Evolutionary conservation across 2,888 invertebrate species (phyloP), one percentile per base, ranked within the genome.

Genomic region (Limnephilus rhombicus): DNA sequence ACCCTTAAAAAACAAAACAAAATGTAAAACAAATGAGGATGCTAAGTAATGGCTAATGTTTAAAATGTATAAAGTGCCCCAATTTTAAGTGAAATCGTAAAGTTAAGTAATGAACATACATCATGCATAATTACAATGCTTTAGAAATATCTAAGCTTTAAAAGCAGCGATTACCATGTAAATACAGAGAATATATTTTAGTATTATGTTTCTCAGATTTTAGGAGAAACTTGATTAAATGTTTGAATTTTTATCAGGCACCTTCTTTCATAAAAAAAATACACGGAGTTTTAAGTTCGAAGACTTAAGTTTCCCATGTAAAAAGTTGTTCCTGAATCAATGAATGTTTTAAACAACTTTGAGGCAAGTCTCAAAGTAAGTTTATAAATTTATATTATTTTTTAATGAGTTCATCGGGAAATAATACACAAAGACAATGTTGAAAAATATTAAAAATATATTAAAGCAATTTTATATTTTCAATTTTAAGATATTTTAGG

Each of bases 81-180:
- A 31, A 15, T 29, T 37, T 83, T 34, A 31, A 37, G 34, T 31
- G 18, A 83, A 15, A 82, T 82, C 18, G 34, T 34, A 31, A 18
- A 82, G 82, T 34, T 31, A 82, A 34, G 82, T 82, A 34, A 82
- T 82, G 82, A 82, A 82, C 82, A 13, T 82, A 34, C 82, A 82
- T 82, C 31, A 31, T 82, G 34, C 82, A 82, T 34, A 15, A 34
- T 34, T 82, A 49, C 12, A 13, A 13, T 7, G 34, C 34, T 34
- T 15, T 34, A 5, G 34, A 15, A 82, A 82, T 18, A 34, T 34
- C 29, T 34, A 82, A 18, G 29, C 82, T 82, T 34, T 34, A 34
- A 34, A 18, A 34, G 5, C 82, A 34, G 34, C 18, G 82, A 13
- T 82, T 82, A 82, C 34, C 18, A 82, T 34, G 34, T 7, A 82